phyloP scores from a whole-genome alignment of 2,113 vertebrate species.

The Pygoscelis antarcticus region DNA sequence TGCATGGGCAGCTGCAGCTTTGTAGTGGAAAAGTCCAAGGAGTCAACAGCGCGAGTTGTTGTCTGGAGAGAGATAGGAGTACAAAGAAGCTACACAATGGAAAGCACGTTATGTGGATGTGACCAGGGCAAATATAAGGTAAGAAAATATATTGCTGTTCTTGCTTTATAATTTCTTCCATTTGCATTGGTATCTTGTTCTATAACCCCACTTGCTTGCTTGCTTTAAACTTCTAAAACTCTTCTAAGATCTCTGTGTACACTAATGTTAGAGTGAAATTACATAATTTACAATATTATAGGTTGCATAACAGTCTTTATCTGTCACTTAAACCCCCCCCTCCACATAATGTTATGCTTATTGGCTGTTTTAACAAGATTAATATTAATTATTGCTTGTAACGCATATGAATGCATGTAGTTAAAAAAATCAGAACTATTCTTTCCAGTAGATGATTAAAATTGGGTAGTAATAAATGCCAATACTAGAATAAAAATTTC shows the following conservation, averaged over 20 bases:
- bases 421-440: not conserved
- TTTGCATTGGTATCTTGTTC: not conserved
- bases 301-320: not conserved
- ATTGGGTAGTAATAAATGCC: not conserved
- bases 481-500: not conserved
- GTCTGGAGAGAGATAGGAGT: slow-evolving; percentile 98
- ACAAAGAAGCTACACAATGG: slow-evolving; percentile 97
- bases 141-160: not conserved
- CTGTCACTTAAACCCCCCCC: not conserved
- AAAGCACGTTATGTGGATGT: slow-evolving; percentile 96
- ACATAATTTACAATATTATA: not conserved
- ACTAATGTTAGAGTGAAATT: not conserved
- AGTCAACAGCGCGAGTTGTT: slow-evolving; percentile 94
- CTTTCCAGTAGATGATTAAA: not conserved
- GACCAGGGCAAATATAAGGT: slow-evolving; percentile 99
- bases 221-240: not conserved
- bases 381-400: not conserved
- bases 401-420: not conserved
- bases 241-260: not conserved
- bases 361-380: slow-evolving; percentile 17
- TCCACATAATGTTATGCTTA: not conserved
- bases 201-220: not conserved
- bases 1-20: slow-evolving; percentile 97
- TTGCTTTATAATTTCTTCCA: not conserved
- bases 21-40: slow-evolving; percentile 97